These are phyloP conservation scores for Protaetia brevitarsis DNA, from an alignment of 1,140 invertebrate genomes.

Conservation along the genomic window DNA sequence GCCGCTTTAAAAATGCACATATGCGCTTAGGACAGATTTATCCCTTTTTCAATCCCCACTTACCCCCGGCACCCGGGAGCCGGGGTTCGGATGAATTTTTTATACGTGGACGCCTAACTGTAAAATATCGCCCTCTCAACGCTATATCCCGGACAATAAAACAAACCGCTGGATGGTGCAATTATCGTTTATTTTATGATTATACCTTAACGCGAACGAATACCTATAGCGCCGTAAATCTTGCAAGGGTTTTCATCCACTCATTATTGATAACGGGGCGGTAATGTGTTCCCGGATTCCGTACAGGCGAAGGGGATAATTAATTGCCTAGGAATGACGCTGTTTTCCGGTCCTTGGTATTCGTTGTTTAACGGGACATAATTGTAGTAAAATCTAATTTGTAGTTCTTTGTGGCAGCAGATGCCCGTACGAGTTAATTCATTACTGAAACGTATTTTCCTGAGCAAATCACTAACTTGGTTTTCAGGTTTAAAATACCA, in stretches of 20 bases:
- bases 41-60: neutral
- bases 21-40: neutral
- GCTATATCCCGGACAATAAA: conserved; percentile 14
- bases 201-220: conserved; percentile 1
- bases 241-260: conserved; percentile 15
- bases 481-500: no score
- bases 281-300: conserved; percentile 5
- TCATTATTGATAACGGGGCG: conserved; percentile 13
- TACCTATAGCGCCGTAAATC: conserved; percentile 3
- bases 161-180: conserved; percentile 9
- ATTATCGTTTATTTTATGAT: conserved; percentile 17
- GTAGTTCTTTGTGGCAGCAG: no score
- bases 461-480: no score
- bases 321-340: no score
- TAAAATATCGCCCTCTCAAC: conserved; percentile 17
- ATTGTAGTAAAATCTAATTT: no score
- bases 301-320: neutral
- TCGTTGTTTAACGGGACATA: no score
- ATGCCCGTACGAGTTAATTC: no score
- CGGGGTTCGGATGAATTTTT: conserved; percentile 1
- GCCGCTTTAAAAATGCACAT: conserved; percentile 14
- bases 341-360: no score
- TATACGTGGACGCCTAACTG: neutral
- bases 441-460: no score
- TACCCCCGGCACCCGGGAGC: neutral